Conservation (phyloP, 2,888 invertebrate genomes). For the Cerceris ruficornis region DNA sequence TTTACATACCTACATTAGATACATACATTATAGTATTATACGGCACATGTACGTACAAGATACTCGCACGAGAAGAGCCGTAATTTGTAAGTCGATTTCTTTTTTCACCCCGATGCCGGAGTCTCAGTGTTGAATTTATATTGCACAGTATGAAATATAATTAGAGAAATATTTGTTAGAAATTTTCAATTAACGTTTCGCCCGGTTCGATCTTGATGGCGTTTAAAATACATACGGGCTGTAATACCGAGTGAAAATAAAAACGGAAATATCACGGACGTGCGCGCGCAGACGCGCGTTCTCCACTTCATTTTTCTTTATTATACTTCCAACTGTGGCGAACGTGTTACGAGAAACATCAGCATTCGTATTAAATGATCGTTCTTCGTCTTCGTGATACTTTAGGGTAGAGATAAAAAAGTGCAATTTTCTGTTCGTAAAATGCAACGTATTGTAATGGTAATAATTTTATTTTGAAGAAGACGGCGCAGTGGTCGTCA, state of each 20-base stretch:
- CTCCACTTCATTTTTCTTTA: conserved; percentile 22
- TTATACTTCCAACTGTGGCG: no score
- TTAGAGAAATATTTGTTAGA: neutral
- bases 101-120: neutral
- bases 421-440: no score
- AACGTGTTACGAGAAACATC: conserved; percentile 40
- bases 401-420: conserved; percentile 20
- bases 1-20: conserved; percentile 60
- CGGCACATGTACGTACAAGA: conserved; percentile 56
- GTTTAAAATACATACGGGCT: no score
- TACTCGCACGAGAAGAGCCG: conserved; percentile 58
- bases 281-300: conserved; percentile 1
- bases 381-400: conserved; percentile 60
- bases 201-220: neutral
- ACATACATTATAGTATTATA: conserved; percentile 59
- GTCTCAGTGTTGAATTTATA: neutral
- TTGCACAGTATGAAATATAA: neutral
- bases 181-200: neutral
- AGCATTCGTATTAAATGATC: conserved; percentile 73
- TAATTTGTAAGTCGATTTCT: conserved; percentile 66
- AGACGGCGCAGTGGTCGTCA: no score
- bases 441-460: no score
- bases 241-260: no score
- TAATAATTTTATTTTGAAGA: no score
- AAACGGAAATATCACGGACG: no score